phyloP scores from a whole-genome alignment of 2,888 invertebrate species.

The Parasteatoda lunata region DNA sequence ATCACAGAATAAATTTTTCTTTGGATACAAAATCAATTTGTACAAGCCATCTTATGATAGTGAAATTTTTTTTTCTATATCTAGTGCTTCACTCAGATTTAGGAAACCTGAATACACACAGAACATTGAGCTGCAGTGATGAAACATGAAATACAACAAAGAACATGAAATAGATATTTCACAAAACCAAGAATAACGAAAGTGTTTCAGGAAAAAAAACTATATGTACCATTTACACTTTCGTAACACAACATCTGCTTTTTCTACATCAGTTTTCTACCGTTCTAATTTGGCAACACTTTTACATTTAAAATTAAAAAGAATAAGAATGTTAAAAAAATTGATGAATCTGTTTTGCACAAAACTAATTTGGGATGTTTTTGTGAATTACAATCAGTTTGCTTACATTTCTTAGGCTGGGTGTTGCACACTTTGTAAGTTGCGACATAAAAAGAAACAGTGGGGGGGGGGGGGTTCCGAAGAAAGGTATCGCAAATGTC shows the following conservation, averaged over 20 bases:
- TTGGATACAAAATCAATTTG: conserved; percentile 41
- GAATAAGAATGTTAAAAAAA: too few relatives aligned
- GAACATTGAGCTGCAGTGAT: conserved; percentile 65
- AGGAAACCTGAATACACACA: conserved; percentile 39
- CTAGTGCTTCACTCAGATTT: conserved; percentile 16
- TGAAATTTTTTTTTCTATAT: conserved; percentile 6
- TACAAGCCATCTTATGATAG: conserved; percentile 11
- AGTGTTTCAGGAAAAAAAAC: conserved; percentile 2
- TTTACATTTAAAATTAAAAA: background rate
- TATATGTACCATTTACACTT: conserved; percentile 13
- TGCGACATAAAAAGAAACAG: too few relatives aligned
- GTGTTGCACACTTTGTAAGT: too few relatives aligned
- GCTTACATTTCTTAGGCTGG: too few relatives aligned
- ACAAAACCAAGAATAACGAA: conserved; percentile 13
- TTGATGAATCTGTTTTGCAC: too few relatives aligned
- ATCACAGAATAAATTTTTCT: conserved; percentile 52
- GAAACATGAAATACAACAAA: conserved; percentile 49
- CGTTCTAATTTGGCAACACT: background rate
- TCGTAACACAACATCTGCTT: background rate
- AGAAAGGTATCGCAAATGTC: too few relatives aligned
- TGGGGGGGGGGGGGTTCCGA: too few relatives aligned
- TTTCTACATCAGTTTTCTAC: conserved; percentile 21
- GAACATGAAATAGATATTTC: conserved; percentile 32
- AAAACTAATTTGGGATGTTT: too few relatives aligned
- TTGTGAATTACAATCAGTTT: too few relatives aligned